Evolutionary conservation across 2,888 invertebrate genomes (phyloP), one percentile per base, ranked within the genome.

Genomic region (Chymomyza procnemis): DNA sequence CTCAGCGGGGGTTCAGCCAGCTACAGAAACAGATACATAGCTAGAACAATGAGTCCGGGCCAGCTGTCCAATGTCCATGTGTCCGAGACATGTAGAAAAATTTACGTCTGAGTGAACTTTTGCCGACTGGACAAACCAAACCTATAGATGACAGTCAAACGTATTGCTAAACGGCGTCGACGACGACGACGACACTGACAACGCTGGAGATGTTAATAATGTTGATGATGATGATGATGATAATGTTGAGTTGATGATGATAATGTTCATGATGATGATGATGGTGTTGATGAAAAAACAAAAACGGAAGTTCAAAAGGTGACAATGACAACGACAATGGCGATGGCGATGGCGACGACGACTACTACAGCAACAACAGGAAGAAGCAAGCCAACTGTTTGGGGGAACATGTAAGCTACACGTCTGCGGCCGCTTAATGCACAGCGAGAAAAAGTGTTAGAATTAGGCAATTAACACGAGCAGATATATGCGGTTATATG

Each of bases 301-400:
- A 74, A 76, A 78, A 80, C 84, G 84, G 84, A 84, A 84, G 85
- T 84, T 84, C 78, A 84, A 84, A 85, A 84, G 84, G 84, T 84
- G 84, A 83, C 86, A 79, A 83, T 72, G 71, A 55, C 73, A 59
- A 69, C 73, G 62, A 61, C 67, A 62, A 71, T 72, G 64, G 66
- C 66, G 67, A 64, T 56, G 62, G 59, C 61, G 54, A 57, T 56
- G 46, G 2, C 34, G 34, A 26, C 19, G 46, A 62, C 16, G 4
- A n/a, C 19, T 26, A 46, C 52, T 26, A 26, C 14, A 47, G 5
- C 47, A 48, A 47, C 34, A 41, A 22, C 8, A 18, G 41, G 9
- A 41, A 56, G 6, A 22, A 46, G 18, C 41, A 58, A 34, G n/a
- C n/a, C n/a, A 8, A 12, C 12, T 34, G 34, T 34, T 12, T 34